Conservation (phyloP, 2,888 invertebrate genomes). For the Oegoconia quadripuncta region DNA sequence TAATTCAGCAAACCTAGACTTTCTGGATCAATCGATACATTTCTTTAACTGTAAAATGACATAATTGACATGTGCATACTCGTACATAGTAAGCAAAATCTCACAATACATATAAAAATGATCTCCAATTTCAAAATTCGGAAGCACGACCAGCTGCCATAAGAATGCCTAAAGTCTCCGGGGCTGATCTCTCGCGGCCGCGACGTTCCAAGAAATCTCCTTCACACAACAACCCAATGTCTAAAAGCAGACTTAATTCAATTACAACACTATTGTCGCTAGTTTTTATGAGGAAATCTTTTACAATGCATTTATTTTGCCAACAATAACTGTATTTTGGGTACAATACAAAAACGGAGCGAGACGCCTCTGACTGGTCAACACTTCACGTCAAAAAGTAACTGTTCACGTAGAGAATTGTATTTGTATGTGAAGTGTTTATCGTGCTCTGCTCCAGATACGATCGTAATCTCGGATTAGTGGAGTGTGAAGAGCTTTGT, state of each 20-base stretch:
- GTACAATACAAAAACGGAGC: constrained; percentile 36
- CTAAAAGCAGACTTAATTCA: constrained; percentile 60
- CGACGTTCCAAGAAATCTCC: constrained; percentile 37
- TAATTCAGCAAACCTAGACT: too few species aligned
- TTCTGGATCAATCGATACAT: too few species aligned
- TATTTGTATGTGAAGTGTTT: constrained; percentile 69
- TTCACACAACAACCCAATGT: constrained; percentile 28
- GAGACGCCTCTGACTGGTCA: constrained; percentile 35
- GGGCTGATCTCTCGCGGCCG: neutral
- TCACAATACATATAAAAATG: too few species aligned
- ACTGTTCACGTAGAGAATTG: constrained; percentile 44
- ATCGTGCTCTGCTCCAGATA: constrained; percentile 56
- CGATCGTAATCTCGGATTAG: constrained; percentile 71
- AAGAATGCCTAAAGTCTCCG: too few species aligned
- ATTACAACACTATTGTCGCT: constrained; percentile 58
- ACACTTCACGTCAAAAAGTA: constrained; percentile 49
- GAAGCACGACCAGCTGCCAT: neutral
- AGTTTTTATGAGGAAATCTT: constrained; percentile 56
- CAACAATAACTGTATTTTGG: constrained; percentile 71
- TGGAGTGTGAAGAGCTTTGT: constrained; percentile 48
- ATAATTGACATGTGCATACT: too few species aligned
- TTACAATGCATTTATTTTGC: constrained; percentile 69
- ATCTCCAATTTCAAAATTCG: too few species aligned
- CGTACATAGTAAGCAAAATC: too few species aligned
- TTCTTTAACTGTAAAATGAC: too few species aligned